A percentile compares a stretch with the other conserved stretches of the same genome.
These are phyloP conservation scores for Trematomus loennbergii DNA, from an alignment of 2,113 vertebrate genomes.

Conservation along the genomic window DNA sequence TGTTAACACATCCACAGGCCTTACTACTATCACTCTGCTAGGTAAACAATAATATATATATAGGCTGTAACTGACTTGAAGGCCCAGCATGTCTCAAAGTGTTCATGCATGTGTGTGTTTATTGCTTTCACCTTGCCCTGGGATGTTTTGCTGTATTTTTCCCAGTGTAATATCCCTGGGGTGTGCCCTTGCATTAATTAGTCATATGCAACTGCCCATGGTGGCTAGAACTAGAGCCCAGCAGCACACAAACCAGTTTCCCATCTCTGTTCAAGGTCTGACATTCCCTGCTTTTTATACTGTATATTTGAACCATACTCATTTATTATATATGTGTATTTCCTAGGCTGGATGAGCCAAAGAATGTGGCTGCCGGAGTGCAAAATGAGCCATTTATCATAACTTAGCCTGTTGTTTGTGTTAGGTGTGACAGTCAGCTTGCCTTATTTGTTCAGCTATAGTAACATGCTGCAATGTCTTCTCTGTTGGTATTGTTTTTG, in stretches of 20 bases:
- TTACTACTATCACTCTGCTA: conserved; percentile 35
- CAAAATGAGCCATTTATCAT: conserved; percentile 17
- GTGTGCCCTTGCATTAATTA: conserved; percentile 77
- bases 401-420: neutral
- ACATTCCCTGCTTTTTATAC: neutral
- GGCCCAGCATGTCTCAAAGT: conserved; percentile 21
- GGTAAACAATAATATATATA: conserved; percentile 30
- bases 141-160: conserved; percentile 70
- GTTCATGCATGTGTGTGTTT: conserved; percentile 25
- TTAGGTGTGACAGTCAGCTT: neutral
- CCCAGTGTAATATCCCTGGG: conserved; percentile 34
- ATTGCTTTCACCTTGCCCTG: conserved; percentile 75
- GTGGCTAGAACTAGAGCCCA: conserved; percentile 10
- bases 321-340: conserved; percentile 7
- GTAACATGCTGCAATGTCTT: conserved; percentile 1
- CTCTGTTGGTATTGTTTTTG: neutral
- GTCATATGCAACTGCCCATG: conserved; percentile 32
- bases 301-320: neutral
- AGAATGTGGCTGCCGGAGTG: neutral
- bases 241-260: conserved; percentile 7
- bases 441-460: neutral
- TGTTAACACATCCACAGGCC: conserved; percentile 54
- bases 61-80: conserved; percentile 13
- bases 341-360: neutral
- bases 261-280: neutral